These are phyloP conservation scores for Odontomyia ornata DNA, from an alignment of 2,888 invertebrate genomes.

Conservation along the genomic window DNA sequence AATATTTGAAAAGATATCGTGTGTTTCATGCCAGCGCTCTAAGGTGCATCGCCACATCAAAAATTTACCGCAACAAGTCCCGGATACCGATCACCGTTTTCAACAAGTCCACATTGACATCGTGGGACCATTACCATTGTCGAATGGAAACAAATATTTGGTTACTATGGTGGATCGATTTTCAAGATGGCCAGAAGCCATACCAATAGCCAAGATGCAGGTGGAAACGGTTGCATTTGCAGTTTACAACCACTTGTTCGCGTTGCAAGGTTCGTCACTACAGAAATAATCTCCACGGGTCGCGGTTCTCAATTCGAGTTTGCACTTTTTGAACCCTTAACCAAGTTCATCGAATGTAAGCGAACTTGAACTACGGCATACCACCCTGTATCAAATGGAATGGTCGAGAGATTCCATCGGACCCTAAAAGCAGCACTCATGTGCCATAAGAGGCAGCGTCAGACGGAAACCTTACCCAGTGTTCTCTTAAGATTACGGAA, in stretches of 20 bases:
- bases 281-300: background rate
- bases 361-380: constrained; percentile 50
- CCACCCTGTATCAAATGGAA: too few species aligned
- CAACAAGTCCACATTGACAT: constrained; percentile 16
- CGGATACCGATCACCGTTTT: too few species aligned
- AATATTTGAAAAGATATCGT: too few species aligned
- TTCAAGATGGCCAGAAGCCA: constrained; percentile 52
- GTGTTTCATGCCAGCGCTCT: too few species aligned
- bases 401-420: too few species aligned
- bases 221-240: constrained; percentile 52
- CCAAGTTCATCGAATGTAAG: background rate
- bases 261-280: constrained; percentile 45
- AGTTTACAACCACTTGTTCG: constrained; percentile 57
- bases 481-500: too few species aligned
- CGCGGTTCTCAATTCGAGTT: constrained; percentile 27
- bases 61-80: too few species aligned
- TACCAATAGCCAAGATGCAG: constrained; percentile 52
- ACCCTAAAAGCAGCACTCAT: too few species aligned
- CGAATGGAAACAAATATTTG: constrained; percentile 55
- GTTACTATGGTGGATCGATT: constrained; percentile 55
- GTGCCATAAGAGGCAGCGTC: too few species aligned
- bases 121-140: constrained; percentile 55
- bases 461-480: too few species aligned
- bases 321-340: background rate
- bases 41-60: too few species aligned